Base-by-base conservation (phyloP, 2,888 invertebrate genomes). In the Drosophila hamatofila region DNA sequence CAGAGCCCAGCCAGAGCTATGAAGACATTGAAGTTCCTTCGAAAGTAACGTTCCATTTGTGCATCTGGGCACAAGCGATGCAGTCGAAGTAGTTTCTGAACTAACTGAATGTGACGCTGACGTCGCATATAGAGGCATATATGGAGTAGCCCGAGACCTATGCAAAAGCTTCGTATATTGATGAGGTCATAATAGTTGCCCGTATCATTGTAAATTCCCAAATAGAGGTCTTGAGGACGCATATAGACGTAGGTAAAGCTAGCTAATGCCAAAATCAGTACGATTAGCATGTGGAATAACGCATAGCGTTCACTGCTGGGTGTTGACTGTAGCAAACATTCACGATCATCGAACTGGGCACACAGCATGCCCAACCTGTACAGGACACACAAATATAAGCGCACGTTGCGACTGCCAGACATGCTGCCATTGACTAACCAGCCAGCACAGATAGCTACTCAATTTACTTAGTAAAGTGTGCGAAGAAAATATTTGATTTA, bases 171-270 rank as follows among this genome's bases (percentile, higher is more conserved):
- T 5, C 79, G 66, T 39, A 85, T 23, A 33, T 66, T 81, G 11
- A 78, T 7, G 0, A 55, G 37, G 18, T 85, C 85, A 23, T 83
- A 81, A 21, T 72, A 59, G 49, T 86, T 86, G 12, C 88, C 88
- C 1, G 85, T 86, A 9, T 65, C 23, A 37, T 76, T 88, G 42
- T 85, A 75, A 7, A 75, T 3, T 2, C 0, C 0, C 11, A 75
- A 41, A 16, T 70, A 63, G 2, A 86, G 60, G 0, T 39, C 18
- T 0, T 73, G 35, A 4, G 83, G 64, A 1, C 65, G 18, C n/a
- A 71, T 3, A 48, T 65, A 54, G 0, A 64, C 68, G 14, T 57
- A 78, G 2, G 41, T 14, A 6, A 83, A 69, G 44, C 72, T 51
- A 7, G 16, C 52, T 0, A 69, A 11, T 9, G 52, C 14, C 0